Conservation (phyloP, 1,140 invertebrate species). For the Zaprionus ghesquierei region DNA sequence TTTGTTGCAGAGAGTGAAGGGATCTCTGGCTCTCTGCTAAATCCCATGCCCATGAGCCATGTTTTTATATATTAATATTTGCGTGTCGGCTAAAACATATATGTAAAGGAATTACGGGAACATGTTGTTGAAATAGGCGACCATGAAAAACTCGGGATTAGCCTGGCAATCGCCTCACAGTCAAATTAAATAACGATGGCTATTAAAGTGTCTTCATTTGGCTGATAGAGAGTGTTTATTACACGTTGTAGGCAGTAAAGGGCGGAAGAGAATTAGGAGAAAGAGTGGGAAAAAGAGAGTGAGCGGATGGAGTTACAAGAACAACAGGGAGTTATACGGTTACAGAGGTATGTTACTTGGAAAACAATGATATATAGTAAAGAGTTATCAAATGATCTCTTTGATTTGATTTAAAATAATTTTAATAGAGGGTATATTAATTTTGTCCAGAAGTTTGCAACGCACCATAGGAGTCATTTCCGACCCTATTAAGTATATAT, state of each 20-base stretch:
- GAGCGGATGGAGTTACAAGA: too few relatives aligned
- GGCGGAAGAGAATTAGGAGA: not conserved
- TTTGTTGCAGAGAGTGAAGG: not conserved
- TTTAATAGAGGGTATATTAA: too few relatives aligned
- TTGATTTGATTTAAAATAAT: too few relatives aligned
- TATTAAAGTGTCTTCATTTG: not conserved
- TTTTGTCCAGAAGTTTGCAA: too few relatives aligned
- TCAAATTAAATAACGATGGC: not conserved
- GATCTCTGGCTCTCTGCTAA: constrained; percentile 54
- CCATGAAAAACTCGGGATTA: constrained; percentile 11
- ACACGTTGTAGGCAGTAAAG: not conserved
- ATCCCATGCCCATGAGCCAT: constrained; percentile 67
- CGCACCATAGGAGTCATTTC: too few relatives aligned
- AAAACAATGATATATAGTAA: too few relatives aligned
- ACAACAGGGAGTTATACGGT: too few relatives aligned
- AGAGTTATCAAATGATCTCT: too few relatives aligned
- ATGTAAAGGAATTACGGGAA: constrained; percentile 44
- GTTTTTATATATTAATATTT: constrained; percentile 77
- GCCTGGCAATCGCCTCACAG: not conserved
- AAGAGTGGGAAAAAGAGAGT: too few relatives aligned
- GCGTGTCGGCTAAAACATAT: constrained; percentile 31
- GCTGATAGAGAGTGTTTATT: not conserved
- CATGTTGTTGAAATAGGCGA: not conserved
- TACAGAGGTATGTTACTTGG: too few relatives aligned
- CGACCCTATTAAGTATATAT: too few relatives aligned